Conservation (phyloP, 2,113 vertebrate species). For the Bos javanicus region DNA sequence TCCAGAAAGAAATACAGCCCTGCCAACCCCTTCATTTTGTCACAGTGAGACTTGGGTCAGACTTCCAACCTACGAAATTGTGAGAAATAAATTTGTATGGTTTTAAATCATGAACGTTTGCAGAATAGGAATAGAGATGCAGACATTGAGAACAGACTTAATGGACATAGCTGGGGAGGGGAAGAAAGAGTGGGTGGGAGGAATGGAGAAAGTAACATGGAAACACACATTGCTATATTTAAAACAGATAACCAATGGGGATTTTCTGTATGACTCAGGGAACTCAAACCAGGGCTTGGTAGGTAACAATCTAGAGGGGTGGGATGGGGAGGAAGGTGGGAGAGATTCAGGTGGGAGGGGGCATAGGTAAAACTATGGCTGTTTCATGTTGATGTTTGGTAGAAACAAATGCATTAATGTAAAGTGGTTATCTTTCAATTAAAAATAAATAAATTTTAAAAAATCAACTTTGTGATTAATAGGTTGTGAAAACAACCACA, state of each 20-base stretch:
- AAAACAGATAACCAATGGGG: neutral
- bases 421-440: neutral
- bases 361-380: neutral
- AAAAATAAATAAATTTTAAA: neutral
- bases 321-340: neutral
- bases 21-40: neutral
- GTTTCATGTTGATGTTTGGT: neutral
- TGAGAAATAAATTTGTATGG: neutral
- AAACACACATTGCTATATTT: neutral
- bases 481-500: neutral
- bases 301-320: neutral
- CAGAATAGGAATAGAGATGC: neutral
- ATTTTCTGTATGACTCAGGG: neutral
- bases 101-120: neutral
- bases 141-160: neutral
- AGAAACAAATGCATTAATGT: neutral
- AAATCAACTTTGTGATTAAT: neutral
- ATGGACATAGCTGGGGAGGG: neutral
- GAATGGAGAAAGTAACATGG: neutral
- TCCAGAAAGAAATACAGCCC: neutral
- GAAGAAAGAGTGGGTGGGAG: neutral
- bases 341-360: neutral
- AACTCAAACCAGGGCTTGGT: neutral
- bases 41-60: neutral
- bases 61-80: neutral